Evolutionary conservation across 2,113 vertebrate species (phyloP).

Genomic region (Pseudonaja textilis): DNA sequence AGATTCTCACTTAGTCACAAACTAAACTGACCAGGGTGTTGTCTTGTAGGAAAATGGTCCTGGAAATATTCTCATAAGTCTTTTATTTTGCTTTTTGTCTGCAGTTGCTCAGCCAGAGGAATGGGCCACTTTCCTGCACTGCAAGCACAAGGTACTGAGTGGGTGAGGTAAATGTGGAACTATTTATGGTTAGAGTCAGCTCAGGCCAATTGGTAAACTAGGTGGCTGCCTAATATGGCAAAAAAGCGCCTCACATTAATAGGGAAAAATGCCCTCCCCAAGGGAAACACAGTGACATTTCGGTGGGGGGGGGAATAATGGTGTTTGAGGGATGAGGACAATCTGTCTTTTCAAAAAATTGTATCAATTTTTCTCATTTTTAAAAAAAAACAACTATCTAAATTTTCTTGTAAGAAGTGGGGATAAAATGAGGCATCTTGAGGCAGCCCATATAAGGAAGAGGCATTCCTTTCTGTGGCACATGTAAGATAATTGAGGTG

Average conservation of each 20-base stretch:
- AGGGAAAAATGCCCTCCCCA: not conserved
- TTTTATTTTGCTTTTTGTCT: not conserved
- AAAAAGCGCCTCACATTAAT: not conserved
- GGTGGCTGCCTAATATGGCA: not conserved
- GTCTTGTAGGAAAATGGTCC: not conserved
- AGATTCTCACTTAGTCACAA: not conserved
- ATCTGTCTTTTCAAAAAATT: no score
- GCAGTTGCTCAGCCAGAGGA: constrained; percentile 77
- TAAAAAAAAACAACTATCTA: not conserved
- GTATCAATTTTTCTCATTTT: not conserved
- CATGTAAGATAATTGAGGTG: not conserved
- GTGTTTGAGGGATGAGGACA: not conserved
- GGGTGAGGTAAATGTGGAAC: not conserved
- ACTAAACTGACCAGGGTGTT: not conserved
- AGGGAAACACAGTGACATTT: not conserved
- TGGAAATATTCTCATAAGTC: not conserved
- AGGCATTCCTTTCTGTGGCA: not conserved
- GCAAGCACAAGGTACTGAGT: constrained; percentile 74
- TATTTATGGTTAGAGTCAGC: not conserved
- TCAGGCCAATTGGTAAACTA: not conserved
- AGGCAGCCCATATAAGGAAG: not conserved
- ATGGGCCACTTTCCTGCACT: constrained; percentile 81
- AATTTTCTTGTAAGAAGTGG: not conserved
- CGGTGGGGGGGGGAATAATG: no score
- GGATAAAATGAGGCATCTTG: not conserved